Conservation (phyloP, 2,113 vertebrate genomes). For the Dipodomys merriami region DNA sequence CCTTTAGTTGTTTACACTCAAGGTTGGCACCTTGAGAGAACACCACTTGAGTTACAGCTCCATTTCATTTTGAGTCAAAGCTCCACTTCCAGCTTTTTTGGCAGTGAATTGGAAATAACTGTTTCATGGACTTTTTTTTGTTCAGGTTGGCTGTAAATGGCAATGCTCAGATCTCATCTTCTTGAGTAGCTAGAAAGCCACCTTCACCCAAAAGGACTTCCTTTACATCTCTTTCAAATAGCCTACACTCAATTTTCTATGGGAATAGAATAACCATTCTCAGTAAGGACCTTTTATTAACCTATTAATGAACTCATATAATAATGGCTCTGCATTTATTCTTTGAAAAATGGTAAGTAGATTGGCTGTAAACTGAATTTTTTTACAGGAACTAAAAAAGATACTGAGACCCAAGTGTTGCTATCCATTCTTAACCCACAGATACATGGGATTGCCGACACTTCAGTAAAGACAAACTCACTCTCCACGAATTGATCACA, state of each 20-base stretch:
- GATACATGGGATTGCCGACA: not conserved
- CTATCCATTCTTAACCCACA: not conserved
- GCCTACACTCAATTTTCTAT: not conserved
- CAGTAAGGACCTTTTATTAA: not conserved
- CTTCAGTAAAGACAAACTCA: not conserved
- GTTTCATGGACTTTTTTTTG: not conserved
- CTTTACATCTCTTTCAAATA: not conserved
- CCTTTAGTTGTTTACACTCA: too few relatives aligned
- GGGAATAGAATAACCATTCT: not conserved
- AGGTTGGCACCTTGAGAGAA: too few relatives aligned
- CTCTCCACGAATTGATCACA: not conserved
- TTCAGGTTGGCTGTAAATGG: too few relatives aligned
- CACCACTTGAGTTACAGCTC: too few relatives aligned
- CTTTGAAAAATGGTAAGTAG: not conserved
- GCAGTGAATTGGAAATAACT: too few relatives aligned
- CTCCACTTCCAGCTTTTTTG: too few relatives aligned
- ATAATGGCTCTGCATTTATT: not conserved
- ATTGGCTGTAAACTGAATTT: not conserved
- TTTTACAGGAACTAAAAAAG: not conserved
- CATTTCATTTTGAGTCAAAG: too few relatives aligned
- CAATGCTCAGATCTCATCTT: too few relatives aligned
- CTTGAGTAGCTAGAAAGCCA: too few relatives aligned
- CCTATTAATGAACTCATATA: not conserved
- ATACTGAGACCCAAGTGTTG: not conserved
- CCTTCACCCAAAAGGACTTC: too few relatives aligned